These are phyloP conservation scores for Reinhardtius hippoglossoides DNA, from an alignment of 2,113 vertebrate genomes.

Conservation along the genomic window DNA sequence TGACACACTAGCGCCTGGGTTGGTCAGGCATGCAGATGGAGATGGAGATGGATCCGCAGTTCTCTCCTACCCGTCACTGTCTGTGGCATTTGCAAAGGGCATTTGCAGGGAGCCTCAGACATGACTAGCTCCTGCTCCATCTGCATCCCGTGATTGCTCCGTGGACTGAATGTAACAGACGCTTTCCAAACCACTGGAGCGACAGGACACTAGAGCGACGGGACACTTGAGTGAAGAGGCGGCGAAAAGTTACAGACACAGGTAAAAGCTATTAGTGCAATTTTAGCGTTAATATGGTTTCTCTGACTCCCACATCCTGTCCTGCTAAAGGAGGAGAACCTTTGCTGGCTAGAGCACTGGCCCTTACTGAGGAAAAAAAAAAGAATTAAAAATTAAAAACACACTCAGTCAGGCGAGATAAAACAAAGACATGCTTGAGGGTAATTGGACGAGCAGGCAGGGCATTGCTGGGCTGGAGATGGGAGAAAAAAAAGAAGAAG, in stretches of 20 bases:
- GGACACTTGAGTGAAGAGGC: constrained; percentile 63
- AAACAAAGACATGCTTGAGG: constrained; percentile 72
- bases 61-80: constrained; percentile 60
- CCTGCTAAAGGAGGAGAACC: constrained; percentile 22
- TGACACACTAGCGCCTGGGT: constrained; percentile 64
- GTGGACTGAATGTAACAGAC: constrained; percentile 75
- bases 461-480: constrained; percentile 30
- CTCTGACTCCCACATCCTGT: constrained; percentile 38
- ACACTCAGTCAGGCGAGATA: constrained; percentile 55
- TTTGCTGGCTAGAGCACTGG: constrained; percentile 31
- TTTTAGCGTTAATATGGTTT: constrained; percentile 37
- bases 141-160: constrained; percentile 73
- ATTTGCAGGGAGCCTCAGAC: constrained; percentile 69
- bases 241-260: constrained; percentile 63
- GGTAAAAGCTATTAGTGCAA: constrained; percentile 72
- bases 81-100: constrained; percentile 79
- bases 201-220: constrained; percentile 60
- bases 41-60: constrained; percentile 47
- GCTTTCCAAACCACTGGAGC: constrained; percentile 75
- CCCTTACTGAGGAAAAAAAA: constrained; percentile 46
- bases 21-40: constrained; percentile 75
- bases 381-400: constrained; percentile 17
- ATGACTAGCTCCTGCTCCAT: constrained; percentile 71
- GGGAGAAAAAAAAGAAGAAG: constrained; percentile 13
- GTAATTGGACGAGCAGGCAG: constrained; percentile 62